Conservation (phyloP, 2,113 vertebrate species). For the Catharus fuscescens region DNA sequence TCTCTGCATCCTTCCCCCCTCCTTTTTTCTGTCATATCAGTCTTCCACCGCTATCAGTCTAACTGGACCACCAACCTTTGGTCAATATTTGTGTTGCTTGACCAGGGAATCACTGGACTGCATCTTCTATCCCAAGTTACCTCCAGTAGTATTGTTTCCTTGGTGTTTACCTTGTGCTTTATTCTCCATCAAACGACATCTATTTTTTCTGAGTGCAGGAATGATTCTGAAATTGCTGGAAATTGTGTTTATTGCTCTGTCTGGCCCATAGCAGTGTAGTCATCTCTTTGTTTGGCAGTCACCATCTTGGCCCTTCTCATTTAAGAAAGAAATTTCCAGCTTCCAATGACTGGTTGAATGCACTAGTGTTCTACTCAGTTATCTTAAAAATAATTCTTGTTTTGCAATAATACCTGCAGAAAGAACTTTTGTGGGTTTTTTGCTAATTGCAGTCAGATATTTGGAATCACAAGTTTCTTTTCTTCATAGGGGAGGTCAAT, state of each 20-base stretch:
- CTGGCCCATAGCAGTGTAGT: neutral
- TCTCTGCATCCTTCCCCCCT: neutral
- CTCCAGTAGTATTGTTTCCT: neutral
- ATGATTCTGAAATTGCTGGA: neutral
- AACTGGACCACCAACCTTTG: neutral
- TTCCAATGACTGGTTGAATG: neutral
- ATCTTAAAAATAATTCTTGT: neutral
- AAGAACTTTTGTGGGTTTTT: neutral
- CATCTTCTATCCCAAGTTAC: neutral
- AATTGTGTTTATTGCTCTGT: neutral
- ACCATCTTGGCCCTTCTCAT: neutral
- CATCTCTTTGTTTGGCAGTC: neutral
- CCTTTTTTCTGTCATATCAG: neutral
- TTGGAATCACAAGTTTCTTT: neutral
- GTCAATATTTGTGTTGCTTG: neutral
- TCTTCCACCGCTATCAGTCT: neutral
- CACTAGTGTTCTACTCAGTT: neutral
- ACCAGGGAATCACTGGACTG: neutral
- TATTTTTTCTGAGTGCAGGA: neutral
- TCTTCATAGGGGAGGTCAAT: neutral
- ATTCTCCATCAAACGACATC: fast-evolving
- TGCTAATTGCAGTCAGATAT: neutral
- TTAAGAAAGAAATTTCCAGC: neutral
- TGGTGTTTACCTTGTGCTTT: neutral
- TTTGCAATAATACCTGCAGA: neutral